phyloP scores from a whole-genome alignment of 2,888 invertebrate genomes.

The Drosophila ustulata region DNA sequence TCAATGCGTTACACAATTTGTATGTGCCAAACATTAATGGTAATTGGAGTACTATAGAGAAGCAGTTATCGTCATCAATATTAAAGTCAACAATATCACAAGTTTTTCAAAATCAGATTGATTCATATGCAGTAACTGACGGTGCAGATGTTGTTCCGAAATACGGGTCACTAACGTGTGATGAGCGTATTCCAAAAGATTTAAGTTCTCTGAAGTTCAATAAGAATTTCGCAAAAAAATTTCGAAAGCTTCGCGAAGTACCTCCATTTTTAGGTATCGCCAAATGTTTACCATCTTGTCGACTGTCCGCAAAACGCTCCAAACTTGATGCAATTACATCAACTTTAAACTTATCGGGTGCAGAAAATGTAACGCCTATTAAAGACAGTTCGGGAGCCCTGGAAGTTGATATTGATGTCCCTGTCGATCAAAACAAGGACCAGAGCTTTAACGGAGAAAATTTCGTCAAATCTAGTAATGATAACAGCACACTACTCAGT shows the following conservation, averaged over 20 bases:
- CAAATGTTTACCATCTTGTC: slow-evolving; percentile 62
- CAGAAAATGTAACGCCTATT: neutral
- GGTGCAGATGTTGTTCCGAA: slow-evolving; percentile 82
- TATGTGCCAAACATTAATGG: slow-evolving; percentile 88
- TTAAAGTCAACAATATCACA: slow-evolving; percentile 16
- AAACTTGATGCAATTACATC: slow-evolving; percentile 1
- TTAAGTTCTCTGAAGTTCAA: slow-evolving; percentile 71
- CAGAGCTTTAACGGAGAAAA: neutral
- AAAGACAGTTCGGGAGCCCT: slow-evolving; percentile 36
- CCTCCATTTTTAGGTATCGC: slow-evolving; percentile 81
- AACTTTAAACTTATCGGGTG: neutral
- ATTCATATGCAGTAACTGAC: slow-evolving; percentile 55
- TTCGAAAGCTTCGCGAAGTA: slow-evolving; percentile 37
- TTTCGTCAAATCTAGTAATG: neutral
- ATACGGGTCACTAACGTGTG: slow-evolving; percentile 80
- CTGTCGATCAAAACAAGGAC: slow-evolving; percentile 11
- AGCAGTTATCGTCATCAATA: slow-evolving; percentile 36
- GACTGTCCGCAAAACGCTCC: slow-evolving; percentile 29
- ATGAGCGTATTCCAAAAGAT: slow-evolving; percentile 83
- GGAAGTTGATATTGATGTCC: slow-evolving; percentile 41
- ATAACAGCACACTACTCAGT: slow-evolving; percentile 9
- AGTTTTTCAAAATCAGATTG: slow-evolving; percentile 15
- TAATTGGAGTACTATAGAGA: slow-evolving; percentile 85
- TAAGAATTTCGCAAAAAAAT: slow-evolving; percentile 46
- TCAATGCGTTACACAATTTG: slow-evolving; percentile 87